Percentiles rank a stretch among this genome's conserved stretches.
Evolutionary conservation across 2,888 invertebrate genomes (phyloP).

Genomic region (Nymphalis urticae): DNA sequence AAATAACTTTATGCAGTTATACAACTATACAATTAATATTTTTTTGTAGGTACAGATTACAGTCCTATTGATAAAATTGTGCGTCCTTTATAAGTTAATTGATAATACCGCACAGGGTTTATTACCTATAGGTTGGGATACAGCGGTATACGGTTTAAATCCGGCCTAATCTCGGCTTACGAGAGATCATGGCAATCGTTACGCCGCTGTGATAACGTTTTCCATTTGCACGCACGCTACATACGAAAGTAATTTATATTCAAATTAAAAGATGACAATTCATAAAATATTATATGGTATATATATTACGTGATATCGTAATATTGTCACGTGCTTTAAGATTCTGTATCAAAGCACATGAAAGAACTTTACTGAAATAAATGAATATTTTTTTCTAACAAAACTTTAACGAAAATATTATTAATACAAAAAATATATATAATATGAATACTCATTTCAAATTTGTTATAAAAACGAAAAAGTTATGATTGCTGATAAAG

Average conservation of each 20-base stretch:
- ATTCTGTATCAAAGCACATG: neutral
- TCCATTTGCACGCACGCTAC: slow-evolving; percentile 54
- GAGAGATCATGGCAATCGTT: slow-evolving; percentile 67
- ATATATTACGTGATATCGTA: neutral
- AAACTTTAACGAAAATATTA: no score
- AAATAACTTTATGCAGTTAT: neutral
- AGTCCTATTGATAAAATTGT: slow-evolving; percentile 16
- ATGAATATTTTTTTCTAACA: no score
- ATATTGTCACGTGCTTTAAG: neutral
- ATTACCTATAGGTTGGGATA: slow-evolving; percentile 20
- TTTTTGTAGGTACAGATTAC: neutral
- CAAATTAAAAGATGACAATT: slow-evolving; percentile 17
- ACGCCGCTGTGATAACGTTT: slow-evolving; percentile 62
- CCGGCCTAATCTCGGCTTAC: slow-evolving; percentile 74
- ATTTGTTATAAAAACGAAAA: no score
- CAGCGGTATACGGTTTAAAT: slow-evolving; percentile 41
- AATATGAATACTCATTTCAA: no score
- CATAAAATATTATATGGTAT: slow-evolving; percentile 14
- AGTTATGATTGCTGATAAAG: neutral
- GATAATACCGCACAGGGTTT: slow-evolving; percentile 25
- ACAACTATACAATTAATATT: no score
- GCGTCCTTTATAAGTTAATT: slow-evolving; percentile 26
- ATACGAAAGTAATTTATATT: slow-evolving; percentile 31
- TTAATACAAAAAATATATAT: no score
- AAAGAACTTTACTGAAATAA: neutral